These are phyloP conservation scores for Cottoperca gobio DNA, from an alignment of 2,797 vertebrate genomes.

Conservation along the genomic window DNA sequence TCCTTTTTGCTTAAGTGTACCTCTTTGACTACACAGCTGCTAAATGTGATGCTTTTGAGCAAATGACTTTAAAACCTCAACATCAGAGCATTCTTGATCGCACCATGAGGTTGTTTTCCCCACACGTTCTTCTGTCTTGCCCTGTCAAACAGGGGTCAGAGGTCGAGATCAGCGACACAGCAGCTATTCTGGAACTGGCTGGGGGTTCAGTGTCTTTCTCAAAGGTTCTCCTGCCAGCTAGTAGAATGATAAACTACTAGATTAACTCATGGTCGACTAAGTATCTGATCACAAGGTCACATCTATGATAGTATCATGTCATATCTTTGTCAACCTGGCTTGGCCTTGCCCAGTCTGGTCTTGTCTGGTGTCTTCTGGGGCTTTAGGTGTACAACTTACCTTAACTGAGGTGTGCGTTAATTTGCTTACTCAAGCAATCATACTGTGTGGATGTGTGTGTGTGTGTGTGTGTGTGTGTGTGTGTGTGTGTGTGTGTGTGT, in stretches of 20 bases:
- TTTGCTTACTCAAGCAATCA: too few relatives aligned
- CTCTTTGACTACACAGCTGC: neutral
- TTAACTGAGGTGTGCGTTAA: slow-evolving; percentile 15
- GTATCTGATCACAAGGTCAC: slow-evolving; percentile 39
- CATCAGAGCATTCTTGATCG: neutral
- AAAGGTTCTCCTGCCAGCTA: neutral
- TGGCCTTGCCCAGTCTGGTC: slow-evolving; percentile 32
- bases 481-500: slow-evolving; percentile 11
- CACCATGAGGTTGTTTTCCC: neutral
- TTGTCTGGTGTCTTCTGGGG: slow-evolving; percentile 42
- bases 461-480: slow-evolving; percentile 10
- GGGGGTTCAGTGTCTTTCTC: neutral
- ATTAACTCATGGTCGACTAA: slow-evolving; percentile 31
- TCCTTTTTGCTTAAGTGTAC: neutral
- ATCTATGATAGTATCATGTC: slow-evolving; percentile 43
- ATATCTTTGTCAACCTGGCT: slow-evolving; percentile 38
- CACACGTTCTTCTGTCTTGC: neutral
- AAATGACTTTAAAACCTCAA: neutral
- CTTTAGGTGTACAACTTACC: slow-evolving; percentile 11
- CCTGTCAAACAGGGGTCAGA: neutral
- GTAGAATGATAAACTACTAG: too few relatives aligned
- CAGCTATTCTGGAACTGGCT: neutral
- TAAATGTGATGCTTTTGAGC: neutral
- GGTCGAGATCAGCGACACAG: neutral
- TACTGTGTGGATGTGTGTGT: neutral